Base-by-base conservation (phyloP, 2,888 invertebrate species). In the Coremacera marginata region DNA sequence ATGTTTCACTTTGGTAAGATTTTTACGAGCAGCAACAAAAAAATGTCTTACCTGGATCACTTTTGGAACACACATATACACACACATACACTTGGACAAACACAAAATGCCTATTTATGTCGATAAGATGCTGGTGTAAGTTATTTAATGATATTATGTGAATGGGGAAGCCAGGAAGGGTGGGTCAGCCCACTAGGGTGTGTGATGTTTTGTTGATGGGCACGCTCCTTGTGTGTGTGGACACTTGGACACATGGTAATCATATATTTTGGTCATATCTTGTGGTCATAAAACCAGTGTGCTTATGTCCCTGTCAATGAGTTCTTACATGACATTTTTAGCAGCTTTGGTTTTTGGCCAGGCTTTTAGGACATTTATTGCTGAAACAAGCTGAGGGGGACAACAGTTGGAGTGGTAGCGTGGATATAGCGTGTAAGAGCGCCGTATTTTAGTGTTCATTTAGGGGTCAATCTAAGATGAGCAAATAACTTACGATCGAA, bases 251-350 rank as follows among this genome's bases (percentile, higher is more conserved):
- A 86, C 87, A 87, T 85, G 87, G 86, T 86, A 87, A 86, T 87
- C 87, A 87, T 87, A 87, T 87, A 87, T 87, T 87, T 87, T 86
- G 87, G 87, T 87, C 87, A 87, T 87, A 87, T 87, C 87, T 87
- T 84, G 84, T 84, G 87, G 84, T 84, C 86, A 87, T 87, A 87
- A 87, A 87, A 87, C 87, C 87, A 87, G 86, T 86, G 87, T 87
- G 86, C 87, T 87, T 87, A 87, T 87, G 86, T 86, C 86, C 86
- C 86, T 87, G 87, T 87, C 87, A 87, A 87, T 87, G 87, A 87
- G 87, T 87, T 86, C 83, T 83, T 87, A 86, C 85, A 86, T 87
- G 87, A 86, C 87, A 87, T 87, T 87, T 87, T 84, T 84, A 85
- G 85, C 86, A 83, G 84, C 27, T 73, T 74, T 68, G 68, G 31